A percentile compares a stretch with the other conserved stretches of the same genome.
Conservation (phyloP, 2,888 invertebrate species). For the Labia minor region DNA sequence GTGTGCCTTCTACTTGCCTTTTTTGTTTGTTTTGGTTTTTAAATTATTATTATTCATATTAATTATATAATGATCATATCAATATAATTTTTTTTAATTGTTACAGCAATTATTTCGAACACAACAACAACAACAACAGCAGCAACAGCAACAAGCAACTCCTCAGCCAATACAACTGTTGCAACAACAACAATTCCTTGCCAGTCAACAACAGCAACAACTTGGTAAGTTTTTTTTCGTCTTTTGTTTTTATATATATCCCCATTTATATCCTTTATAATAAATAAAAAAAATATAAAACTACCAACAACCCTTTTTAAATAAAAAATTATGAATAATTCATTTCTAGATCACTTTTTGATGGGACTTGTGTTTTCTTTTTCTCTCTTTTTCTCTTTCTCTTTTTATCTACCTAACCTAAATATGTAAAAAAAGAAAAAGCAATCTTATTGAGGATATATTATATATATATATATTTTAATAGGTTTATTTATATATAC, state of each 20-base stretch:
- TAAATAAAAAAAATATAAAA: no score
- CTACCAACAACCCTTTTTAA: no score
- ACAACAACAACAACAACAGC: conserved; percentile 67
- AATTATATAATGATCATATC: conserved; percentile 1
- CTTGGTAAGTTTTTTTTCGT: conserved; percentile 24
- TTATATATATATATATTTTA: no score
- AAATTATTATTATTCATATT: conserved; percentile 20
- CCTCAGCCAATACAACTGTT: conserved; percentile 34
- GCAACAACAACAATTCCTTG: conserved; percentile 64
- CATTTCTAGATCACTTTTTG: no score
- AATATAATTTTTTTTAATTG: conserved; percentile 31
- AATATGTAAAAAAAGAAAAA: not conserved
- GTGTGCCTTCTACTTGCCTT: no score
- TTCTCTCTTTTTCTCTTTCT: no score
- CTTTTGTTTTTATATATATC: no score
- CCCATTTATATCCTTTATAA: not conserved
- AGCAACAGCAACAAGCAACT: conserved; percentile 50
- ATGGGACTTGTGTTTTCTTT: no score
- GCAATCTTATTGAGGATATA: no score
- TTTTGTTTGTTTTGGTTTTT: not conserved
- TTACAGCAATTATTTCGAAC: conserved; percentile 82
- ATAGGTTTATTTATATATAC: not conserved
- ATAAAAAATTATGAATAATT: no score
- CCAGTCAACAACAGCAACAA: conserved; percentile 52
- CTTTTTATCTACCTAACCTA: not conserved